A percentile compares a stretch with the other conserved stretches of the same genome.
phyloP scores from a whole-genome alignment of 2,888 invertebrate genomes.

The Lasius platythorax region DNA sequence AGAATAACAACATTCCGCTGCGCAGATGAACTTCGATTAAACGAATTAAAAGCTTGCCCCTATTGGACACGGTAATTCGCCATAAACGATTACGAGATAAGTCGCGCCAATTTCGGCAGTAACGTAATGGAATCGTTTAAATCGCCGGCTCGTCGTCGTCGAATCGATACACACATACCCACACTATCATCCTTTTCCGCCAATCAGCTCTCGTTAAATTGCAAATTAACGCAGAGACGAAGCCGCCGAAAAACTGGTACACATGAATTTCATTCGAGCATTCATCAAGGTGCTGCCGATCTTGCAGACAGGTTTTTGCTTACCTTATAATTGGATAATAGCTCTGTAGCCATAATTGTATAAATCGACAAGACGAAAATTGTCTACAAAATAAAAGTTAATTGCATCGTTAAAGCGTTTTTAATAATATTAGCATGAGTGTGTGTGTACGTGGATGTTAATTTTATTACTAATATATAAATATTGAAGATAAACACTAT shows the following conservation, averaged over 20 bases:
- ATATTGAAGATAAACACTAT: not conserved
- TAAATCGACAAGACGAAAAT: conserved; percentile 6
- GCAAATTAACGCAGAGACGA: conserved; percentile 62
- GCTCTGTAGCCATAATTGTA: not conserved
- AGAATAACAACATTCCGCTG: conserved; percentile 9
- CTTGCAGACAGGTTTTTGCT: not conserved
- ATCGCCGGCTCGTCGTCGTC: conserved; percentile 46
- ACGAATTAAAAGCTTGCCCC: conserved; percentile 47
- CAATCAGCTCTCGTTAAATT: conserved; percentile 68
- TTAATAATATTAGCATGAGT: not conserved
- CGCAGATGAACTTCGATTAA: conserved; percentile 50
- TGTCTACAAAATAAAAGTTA: not conserved
- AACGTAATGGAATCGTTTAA: conserved; percentile 31
- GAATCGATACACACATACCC: conserved; percentile 57
- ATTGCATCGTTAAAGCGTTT: not conserved
- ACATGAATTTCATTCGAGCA: conserved; percentile 15
- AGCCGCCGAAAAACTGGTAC: conserved; percentile 55
- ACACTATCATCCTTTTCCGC: conserved; percentile 63
- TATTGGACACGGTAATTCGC: conserved; percentile 34
- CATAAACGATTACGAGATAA: conserved; percentile 68
- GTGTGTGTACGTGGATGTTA: not conserved
- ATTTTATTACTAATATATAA: conserved; percentile 1
- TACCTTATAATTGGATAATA: conserved; percentile 42
- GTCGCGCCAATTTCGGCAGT: conserved; percentile 63
- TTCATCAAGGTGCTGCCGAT: conserved; percentile 25